These are phyloP conservation scores for Penaeus indicus DNA, from an alignment of 1,140 invertebrate species.

Conservation along the genomic window DNA sequence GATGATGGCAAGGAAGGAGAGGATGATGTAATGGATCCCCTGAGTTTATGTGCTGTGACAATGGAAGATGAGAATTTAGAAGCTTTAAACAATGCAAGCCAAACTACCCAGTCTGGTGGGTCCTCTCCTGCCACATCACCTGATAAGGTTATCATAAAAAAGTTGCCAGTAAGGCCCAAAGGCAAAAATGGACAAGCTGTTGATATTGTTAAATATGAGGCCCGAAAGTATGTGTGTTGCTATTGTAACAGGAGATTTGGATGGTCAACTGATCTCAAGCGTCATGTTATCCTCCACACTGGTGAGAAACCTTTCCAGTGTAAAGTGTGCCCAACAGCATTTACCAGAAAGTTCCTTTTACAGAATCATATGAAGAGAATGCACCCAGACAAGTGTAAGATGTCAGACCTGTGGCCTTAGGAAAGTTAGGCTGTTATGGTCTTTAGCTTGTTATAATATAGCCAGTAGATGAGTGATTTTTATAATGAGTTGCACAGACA, in stretches of 20 bases:
- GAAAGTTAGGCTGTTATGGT: constrained; percentile 32
- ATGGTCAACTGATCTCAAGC: constrained; percentile 66
- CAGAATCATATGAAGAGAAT: constrained; percentile 65
- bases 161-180: constrained; percentile 44
- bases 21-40: constrained; percentile 61
- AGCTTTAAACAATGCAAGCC: constrained; percentile 35
- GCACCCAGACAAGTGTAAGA: constrained; percentile 63
- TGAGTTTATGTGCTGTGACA: constrained; percentile 64
- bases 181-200: constrained; percentile 36
- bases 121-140: background rate
- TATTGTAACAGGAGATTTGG: constrained; percentile 65
- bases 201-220: constrained; percentile 60
- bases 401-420: constrained; percentile 62
- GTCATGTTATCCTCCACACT: constrained; percentile 66
- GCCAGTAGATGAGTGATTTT: constrained; percentile 21
- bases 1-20: constrained; percentile 63
- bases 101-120: constrained; percentile 21
- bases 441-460: constrained; percentile 7
- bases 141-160: constrained; percentile 49
- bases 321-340: constrained; percentile 59
- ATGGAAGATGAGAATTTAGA: constrained; percentile 65
- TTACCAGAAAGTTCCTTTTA: constrained; percentile 65
- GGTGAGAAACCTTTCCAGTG: constrained; percentile 66
- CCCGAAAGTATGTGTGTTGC: constrained; percentile 62
- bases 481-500: constrained; percentile 21